Percentiles rank a stretch among this genome's conserved stretches.
These are phyloP conservation scores for Rapana venosa DNA, from an alignment of 2,888 invertebrate species.

Conservation along the genomic window DNA sequence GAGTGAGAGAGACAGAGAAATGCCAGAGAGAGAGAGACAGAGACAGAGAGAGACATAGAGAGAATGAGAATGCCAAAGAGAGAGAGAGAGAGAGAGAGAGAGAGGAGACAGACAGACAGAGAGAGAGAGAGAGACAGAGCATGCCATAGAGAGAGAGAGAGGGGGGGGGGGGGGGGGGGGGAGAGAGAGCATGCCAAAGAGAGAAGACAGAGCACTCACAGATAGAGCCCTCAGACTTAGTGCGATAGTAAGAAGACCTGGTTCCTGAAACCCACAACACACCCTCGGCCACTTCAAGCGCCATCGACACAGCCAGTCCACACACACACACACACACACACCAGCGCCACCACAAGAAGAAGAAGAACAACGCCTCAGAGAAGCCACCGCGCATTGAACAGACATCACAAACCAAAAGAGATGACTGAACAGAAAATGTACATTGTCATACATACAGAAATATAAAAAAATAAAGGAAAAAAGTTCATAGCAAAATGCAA, in stretches of 20 bases:
- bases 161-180: not conserved
- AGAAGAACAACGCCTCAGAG: too few species aligned
- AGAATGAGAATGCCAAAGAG: not conserved
- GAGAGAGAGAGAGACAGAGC: not conserved
- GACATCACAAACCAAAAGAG: too few species aligned
- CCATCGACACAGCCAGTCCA: not conserved
- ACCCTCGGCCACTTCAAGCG: not conserved
- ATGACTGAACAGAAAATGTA: too few species aligned
- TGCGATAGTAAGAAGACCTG: constrained; percentile 20
- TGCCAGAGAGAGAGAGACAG: not conserved
- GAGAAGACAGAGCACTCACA: constrained; percentile 1
- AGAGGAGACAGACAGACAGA: not conserved
- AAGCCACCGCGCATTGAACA: too few species aligned
- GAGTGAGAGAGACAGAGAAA: not conserved
- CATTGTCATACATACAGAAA: too few species aligned
- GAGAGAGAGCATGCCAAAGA: not conserved
- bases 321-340: too few species aligned
- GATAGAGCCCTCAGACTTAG: constrained; percentile 9
- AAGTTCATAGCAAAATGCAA: too few species aligned
- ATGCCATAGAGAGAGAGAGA: not conserved
- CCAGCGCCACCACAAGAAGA: too few species aligned
- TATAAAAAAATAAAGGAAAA: too few species aligned
- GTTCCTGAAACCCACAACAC: constrained; percentile 32
- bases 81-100: not conserved
- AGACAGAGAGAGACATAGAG: not conserved